phyloP scores from a whole-genome alignment of 2,113 vertebrate species.

The Aramus guarauna region DNA sequence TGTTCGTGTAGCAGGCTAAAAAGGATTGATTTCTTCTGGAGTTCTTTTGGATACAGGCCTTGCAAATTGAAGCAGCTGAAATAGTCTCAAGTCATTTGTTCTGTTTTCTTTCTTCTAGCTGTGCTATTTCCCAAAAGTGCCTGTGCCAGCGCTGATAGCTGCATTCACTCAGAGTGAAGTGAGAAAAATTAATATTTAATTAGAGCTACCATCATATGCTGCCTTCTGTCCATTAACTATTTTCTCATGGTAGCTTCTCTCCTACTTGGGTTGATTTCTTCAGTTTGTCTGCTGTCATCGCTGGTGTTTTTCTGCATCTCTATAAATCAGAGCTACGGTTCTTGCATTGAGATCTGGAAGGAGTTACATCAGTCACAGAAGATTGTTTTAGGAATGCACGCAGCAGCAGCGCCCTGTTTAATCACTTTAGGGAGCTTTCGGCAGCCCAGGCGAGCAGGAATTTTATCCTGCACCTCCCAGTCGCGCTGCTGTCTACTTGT shows the following conservation, averaged over 20 bases:
- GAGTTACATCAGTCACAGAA: neutral
- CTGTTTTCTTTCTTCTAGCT: neutral
- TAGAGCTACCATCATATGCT: neutral
- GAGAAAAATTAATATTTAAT: conserved; percentile 58
- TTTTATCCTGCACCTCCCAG: neutral
- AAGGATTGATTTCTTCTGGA: neutral
- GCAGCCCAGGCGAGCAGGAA: neutral
- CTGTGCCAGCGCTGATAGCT: neutral
- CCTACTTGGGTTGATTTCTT: neutral
- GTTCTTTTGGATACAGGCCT: neutral
- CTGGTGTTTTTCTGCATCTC: neutral
- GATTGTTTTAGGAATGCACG: neutral
- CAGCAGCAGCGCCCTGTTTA: neutral
- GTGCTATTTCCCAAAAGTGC: neutral
- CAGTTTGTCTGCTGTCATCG: neutral
- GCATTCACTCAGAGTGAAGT: neutral
- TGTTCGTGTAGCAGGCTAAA: neutral
- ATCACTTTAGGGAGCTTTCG: neutral
- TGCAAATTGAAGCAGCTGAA: neutral
- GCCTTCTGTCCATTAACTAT: neutral
- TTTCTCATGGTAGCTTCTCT: neutral
- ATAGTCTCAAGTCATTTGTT: neutral
- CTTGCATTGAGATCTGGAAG: neutral
- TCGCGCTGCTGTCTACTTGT: neutral
- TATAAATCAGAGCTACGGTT: neutral